Base-by-base conservation (phyloP, 2,113 vertebrate species). In the Sylvilagus bachmani region DNA sequence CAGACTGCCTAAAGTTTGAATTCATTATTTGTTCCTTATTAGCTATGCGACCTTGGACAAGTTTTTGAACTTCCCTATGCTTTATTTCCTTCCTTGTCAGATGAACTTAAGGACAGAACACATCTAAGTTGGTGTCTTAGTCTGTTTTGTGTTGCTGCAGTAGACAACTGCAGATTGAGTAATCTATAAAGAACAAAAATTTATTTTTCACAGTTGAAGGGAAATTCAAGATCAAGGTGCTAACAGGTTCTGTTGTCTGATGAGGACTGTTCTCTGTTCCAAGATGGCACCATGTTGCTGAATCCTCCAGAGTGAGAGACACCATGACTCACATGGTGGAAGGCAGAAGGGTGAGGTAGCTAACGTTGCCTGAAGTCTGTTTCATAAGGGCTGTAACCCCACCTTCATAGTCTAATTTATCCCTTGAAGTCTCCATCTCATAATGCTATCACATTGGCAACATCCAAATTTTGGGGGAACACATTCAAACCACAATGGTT, bases 11-110 rank as follows among this genome's bases (percentile, higher is more conserved):
- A 64, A 27, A 73, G 67, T 88, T 67, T 61, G 83, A 61, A 44
- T 73, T 84, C 55, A 67, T 90, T 79, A 61, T 91, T 96, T 90
- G 44, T 3, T 92, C 27, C 49, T 66, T 24, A 24, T n/a, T 78
- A 58, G 55, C 12, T 83, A 2, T 38, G 31, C 5, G 82, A 67
- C 58, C 70, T 88, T 93, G 78, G 64, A 25, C 58, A 69, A 33
- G 4, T 62, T 85, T 67, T 83, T 27, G 66, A 58, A 87, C 66
- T 14, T 87, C 19, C 77, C 70, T 70, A 2, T 36, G 12, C 31
- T 71, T 90, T 61, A 27, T 12, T 74, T 61, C 38, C 25, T 33
- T 53, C 51, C 36, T 75, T 24, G 75, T 82, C 44, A 33, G 14
- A 70, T 70, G 38, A 64, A 9, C n/a, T 29, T 44, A 69, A 71